phyloP scores from a whole-genome alignment of 1,140 invertebrate species.

The Ceratoteleas bidentatus region DNA sequence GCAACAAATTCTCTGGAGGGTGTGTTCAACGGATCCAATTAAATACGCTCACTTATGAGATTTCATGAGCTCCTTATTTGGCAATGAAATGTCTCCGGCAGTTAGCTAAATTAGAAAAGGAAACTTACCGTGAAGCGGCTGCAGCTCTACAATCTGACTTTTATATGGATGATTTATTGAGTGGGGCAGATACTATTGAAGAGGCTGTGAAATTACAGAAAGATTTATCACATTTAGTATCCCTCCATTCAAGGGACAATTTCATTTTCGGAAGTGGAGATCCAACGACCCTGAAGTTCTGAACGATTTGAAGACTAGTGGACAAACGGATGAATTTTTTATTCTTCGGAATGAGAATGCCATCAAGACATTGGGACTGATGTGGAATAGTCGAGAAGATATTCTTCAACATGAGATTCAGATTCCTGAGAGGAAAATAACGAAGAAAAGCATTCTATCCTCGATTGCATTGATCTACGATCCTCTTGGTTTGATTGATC shows the following conservation, averaged over 20 bases:
- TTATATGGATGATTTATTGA: no score
- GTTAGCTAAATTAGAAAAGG: no score
- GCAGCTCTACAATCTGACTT: no score
- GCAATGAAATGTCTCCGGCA: no score
- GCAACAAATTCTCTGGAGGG: no score
- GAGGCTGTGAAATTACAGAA: no score
- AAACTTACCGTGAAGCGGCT: no score
- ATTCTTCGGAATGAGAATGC: constrained; percentile 17
- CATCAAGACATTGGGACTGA: constrained; percentile 61
- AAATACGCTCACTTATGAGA: no score
- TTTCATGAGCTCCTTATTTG: no score
- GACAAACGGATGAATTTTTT: constrained; percentile 11
- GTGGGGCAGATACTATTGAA: no score
- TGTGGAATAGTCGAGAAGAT: constrained; percentile 65
- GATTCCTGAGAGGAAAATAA: not conserved
- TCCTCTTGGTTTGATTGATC: constrained; percentile 49
- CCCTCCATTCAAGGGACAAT: not conserved
- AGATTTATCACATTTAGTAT: no score
- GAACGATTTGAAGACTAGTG: not conserved
- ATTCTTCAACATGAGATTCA: constrained; percentile 13
- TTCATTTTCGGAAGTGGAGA: constrained; percentile 35
- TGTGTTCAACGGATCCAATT: no score
- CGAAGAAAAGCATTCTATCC: constrained; percentile 23
- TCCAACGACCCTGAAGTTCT: constrained; percentile 47
- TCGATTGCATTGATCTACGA: constrained; percentile 20